Percentiles rank a stretch among this genome's conserved stretches.
Conservation (phyloP, 2,888 invertebrate genomes). For the Lasioglossum oenotherae region DNA sequence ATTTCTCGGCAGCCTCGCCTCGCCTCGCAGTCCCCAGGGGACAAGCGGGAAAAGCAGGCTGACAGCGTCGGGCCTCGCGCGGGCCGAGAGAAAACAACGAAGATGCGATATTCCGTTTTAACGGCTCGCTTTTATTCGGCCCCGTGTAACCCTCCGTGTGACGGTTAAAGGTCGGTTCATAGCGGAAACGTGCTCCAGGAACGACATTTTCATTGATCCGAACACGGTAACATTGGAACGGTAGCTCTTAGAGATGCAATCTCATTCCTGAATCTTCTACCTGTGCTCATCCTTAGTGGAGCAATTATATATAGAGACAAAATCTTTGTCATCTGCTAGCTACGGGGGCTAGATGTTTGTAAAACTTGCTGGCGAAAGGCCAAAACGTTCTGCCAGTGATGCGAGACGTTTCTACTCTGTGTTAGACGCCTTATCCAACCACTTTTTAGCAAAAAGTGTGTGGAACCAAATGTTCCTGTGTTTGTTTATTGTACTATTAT, state of each 20-base stretch:
- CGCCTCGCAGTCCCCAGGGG: not conserved
- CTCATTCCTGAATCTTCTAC: not conserved
- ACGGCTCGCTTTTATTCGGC: conserved; percentile 56
- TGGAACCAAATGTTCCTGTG: too few species aligned
- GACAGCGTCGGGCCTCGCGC: not conserved
- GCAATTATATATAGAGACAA: not conserved
- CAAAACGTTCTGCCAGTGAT: not conserved
- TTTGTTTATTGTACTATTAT: too few species aligned
- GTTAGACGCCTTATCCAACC: not conserved
- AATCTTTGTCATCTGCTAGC: not conserved
- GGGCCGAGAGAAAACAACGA: conserved; percentile 32
- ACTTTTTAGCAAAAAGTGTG: not conserved
- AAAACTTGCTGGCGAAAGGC: not conserved
- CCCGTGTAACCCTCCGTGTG: not conserved
- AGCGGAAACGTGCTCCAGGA: not conserved
- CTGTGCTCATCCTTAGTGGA: not conserved
- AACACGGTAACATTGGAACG: not conserved
- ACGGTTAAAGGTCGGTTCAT: not conserved
- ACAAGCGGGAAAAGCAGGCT: not conserved
- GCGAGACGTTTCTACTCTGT: not conserved
- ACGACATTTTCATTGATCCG: not conserved
- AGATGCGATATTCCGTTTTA: conserved; percentile 53
- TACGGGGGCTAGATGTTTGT: not conserved
- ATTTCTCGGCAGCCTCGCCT: conserved; percentile 58
- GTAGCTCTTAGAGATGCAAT: not conserved